Percentiles rank a stretch among this genome's conserved stretches.
These are phyloP conservation scores for Xenentodon cancila DNA, from an alignment of 2,797 vertebrate genomes.

Conservation along the genomic window DNA sequence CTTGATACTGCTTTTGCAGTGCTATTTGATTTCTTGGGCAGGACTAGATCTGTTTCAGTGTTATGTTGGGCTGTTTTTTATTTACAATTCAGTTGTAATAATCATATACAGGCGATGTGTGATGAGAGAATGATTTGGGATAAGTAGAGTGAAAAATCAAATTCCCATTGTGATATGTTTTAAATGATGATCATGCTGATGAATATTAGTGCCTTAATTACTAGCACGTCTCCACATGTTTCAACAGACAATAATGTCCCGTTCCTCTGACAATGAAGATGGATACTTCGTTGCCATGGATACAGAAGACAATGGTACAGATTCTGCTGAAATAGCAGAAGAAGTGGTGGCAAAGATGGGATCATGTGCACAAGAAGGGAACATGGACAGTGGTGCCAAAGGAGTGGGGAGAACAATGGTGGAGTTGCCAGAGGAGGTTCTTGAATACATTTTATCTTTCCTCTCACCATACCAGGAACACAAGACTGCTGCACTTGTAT, in stretches of 20 bases:
- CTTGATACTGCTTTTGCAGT: constrained; percentile 24
- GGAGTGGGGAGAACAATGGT: constrained; percentile 86
- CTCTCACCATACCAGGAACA: constrained; percentile 98
- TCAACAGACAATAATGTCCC: constrained; percentile 88
- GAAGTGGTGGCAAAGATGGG: constrained; percentile 81
- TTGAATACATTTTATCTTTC: constrained; percentile 98
- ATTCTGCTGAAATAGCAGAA: constrained; percentile 63
- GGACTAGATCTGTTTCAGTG: neutral
- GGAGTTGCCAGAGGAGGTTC: constrained; percentile 95
- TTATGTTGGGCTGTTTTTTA: neutral
- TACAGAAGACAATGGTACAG: constrained; percentile 84
- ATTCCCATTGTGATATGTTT: neutral
- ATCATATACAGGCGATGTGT: neutral
- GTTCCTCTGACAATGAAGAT: constrained; percentile 91
- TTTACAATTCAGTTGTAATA: neutral
- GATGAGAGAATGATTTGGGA: neutral
- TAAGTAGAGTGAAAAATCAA: neutral
- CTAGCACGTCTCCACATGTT: constrained; percentile 41
- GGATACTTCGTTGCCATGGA: constrained; percentile 95
- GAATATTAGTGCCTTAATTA: neutral
- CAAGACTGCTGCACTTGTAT: constrained; percentile 97
- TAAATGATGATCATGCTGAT: neutral
- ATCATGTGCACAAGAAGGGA: constrained; percentile 64
- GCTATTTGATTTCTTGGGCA: constrained; percentile 16
- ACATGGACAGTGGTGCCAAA: constrained; percentile 68